These are phyloP conservation scores for Manis pentadactyla DNA, from an alignment of 2,797 vertebrate genomes.

Conservation along the genomic window DNA sequence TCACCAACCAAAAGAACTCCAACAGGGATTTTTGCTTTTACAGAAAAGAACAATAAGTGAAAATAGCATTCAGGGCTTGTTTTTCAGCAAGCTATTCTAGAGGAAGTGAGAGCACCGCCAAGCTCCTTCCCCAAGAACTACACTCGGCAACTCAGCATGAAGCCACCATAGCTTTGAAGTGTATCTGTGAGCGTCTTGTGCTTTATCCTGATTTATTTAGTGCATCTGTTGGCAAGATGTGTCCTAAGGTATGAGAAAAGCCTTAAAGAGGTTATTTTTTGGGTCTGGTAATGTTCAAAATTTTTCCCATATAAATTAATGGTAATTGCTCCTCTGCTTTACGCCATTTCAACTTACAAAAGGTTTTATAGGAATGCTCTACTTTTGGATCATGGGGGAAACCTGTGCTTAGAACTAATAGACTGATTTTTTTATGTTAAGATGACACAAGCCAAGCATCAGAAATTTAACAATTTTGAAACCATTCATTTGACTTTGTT, in stretches of 20 bases:
- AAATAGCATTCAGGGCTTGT: background rate
- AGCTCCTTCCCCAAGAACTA: background rate
- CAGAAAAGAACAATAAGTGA: background rate
- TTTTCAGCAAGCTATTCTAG: background rate
- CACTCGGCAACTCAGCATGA: background rate
- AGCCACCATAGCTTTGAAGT: background rate
- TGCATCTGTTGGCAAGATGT: background rate
- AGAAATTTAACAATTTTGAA: constrained; percentile 12
- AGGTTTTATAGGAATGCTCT: background rate
- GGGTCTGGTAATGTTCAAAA: background rate
- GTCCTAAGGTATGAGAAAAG: background rate
- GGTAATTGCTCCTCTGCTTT: background rate
- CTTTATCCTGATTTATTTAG: background rate
- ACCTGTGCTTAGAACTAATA: constrained; percentile 5
- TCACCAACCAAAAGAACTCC: background rate
- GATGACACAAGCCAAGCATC: background rate
- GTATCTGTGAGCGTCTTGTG: background rate
- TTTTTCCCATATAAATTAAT: background rate
- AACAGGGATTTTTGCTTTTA: background rate
- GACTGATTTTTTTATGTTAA: background rate
- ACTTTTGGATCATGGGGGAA: background rate
- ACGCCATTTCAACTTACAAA: background rate
- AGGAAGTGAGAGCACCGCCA: background rate
- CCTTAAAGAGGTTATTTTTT: background rate
- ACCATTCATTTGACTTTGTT: background rate